Base-by-base conservation (phyloP, 2,797 vertebrate genomes). In the Protosalanx chinensis region DNA sequence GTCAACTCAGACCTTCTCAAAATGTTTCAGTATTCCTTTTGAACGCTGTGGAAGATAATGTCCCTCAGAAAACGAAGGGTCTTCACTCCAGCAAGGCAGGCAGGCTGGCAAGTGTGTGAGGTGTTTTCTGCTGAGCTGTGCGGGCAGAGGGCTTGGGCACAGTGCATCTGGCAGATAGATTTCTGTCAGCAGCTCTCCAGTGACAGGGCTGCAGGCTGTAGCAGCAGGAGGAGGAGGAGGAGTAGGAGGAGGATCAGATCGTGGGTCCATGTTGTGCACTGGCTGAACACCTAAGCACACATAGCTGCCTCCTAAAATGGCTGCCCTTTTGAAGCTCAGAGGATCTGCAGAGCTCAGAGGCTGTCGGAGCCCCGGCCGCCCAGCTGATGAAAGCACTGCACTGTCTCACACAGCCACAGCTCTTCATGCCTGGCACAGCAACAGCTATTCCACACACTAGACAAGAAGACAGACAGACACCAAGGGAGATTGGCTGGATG, bases 231-330 rank as follows among this genome's bases (percentile, higher is more conserved):
- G 4, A 23, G 18, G 92, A 90, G 89, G 90, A 41, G 20, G 23
- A 29, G 64, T 5, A 23, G 20, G 92, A 93, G 94, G 92, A 90
- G 89, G 90, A 93, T 94, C 91, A 92, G 92, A 92, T 93, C 92
- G 91, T 92, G 96, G 92, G 93, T 96, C 96, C 96, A 98, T 97
- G 94, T 98, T 97, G 94, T 94, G 93, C 84, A 89, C 92, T 85
- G 89, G 88, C 91, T 90, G 91, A 93, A 91, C 90, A 92, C 90
- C 92, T 92, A 89, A 90, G 90, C 84, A 74, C 87, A 87, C 84
- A 84, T 82, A 82, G 90, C 65, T 68, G 90, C 94, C 93, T 90
- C 89, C 93, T 98, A 98, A 99, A 98, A 99, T 98, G 96, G 96
- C 97, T 96, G 95, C 95, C 94, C 89, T 93, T 93, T 93, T 93